Conservation (phyloP, 2,113 vertebrate species). For the Scatophagus argus region DNA sequence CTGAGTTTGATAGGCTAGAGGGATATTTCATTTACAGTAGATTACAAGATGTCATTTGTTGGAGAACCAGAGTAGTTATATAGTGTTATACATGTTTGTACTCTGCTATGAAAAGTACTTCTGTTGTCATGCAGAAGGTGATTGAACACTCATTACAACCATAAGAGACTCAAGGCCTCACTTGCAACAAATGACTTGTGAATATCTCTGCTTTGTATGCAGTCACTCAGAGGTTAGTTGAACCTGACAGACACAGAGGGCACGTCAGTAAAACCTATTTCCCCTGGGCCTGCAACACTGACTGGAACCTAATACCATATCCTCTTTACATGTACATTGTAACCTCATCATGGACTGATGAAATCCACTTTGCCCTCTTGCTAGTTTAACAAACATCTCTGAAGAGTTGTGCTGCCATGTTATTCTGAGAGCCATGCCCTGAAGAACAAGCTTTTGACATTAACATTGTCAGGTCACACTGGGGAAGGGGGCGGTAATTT, state of each 20-base stretch:
- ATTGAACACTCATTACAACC: too few relatives aligned
- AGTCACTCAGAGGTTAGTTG: slow-evolving; percentile 35
- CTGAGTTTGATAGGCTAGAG: too few relatives aligned
- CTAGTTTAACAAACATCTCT: slow-evolving; percentile 66
- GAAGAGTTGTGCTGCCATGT: slow-evolving; percentile 69
- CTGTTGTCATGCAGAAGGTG: too few relatives aligned
- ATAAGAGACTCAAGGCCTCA: too few relatives aligned
- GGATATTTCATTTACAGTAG: too few relatives aligned
- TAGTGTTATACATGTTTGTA: too few relatives aligned
- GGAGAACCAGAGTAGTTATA: too few relatives aligned
- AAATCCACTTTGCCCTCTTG: slow-evolving; percentile 66
- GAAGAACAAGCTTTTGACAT: slow-evolving; percentile 80
- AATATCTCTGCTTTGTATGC: too few relatives aligned
- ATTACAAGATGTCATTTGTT: too few relatives aligned
- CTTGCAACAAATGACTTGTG: too few relatives aligned
- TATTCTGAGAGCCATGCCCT: slow-evolving; percentile 51
- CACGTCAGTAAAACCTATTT: slow-evolving; percentile 57
- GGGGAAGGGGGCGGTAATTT: slow-evolving; percentile 59
- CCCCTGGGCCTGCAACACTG: slow-evolving; percentile 26
- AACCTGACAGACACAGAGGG: slow-evolving; percentile 65
- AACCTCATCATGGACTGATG: slow-evolving; percentile 71
- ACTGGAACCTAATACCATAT: slow-evolving; percentile 58
- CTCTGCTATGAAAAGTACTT: too few relatives aligned
- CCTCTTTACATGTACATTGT: slow-evolving; percentile 46
- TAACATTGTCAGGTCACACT: slow-evolving; percentile 69